Evolutionary conservation across 2,113 vertebrate genomes (phyloP).

Genomic region (Chrysemys picta): DNA sequence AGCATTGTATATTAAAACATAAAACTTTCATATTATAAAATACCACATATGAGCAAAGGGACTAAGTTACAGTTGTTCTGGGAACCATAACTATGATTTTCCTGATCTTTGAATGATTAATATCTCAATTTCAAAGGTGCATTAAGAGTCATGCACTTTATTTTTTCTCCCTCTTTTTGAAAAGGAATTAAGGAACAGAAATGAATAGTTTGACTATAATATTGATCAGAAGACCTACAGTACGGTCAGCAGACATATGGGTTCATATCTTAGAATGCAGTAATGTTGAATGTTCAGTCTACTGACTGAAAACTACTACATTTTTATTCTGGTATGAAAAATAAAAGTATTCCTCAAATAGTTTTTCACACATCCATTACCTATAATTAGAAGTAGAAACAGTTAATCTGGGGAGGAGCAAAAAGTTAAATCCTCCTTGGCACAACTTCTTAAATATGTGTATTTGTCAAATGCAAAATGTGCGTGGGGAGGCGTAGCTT

Average conservation of each 20-base stretch:
- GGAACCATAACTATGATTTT: conserved; percentile 56
- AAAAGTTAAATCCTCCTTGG: not conserved
- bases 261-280: not conserved
- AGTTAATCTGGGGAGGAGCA: not conserved
- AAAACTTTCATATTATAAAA: conserved; percentile 59
- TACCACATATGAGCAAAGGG: conserved; percentile 38
- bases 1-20: conserved; percentile 36
- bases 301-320: not conserved
- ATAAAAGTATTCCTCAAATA: not conserved
- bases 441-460: not conserved
- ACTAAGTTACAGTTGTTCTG: conserved; percentile 43
- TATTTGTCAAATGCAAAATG: not conserved
- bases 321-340: not conserved
- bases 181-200: not conserved
- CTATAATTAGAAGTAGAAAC: not conserved
- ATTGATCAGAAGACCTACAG: conserved; percentile 24
- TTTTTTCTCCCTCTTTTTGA: too few relatives aligned
- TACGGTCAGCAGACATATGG: not conserved
- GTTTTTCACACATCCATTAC: not conserved
- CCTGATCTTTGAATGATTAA: conserved; percentile 48
- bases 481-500: rapidly evolving
- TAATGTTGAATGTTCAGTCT: not conserved
- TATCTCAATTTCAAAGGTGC: conserved; percentile 46
- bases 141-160: conserved; percentile 32
- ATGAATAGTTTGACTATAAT: conserved; percentile 52